Percentiles rank a stretch among this genome's conserved stretches.
phyloP scores from a whole-genome alignment of 1,140 invertebrate species.

The Lordiphosa mommai region DNA sequence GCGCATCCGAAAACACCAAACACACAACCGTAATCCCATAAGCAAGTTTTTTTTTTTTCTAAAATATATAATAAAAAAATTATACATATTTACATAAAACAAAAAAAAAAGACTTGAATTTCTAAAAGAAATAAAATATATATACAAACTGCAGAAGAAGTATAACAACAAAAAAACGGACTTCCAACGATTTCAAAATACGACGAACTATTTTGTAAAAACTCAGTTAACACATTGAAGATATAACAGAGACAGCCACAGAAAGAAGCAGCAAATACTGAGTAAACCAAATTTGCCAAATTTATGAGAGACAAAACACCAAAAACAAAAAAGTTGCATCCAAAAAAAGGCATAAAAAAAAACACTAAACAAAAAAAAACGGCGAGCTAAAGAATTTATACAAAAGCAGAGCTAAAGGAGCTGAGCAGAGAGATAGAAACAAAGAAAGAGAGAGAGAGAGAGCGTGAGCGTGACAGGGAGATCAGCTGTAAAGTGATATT shows the following conservation, averaged over 20 bases:
- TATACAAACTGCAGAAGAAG: slow-evolving; percentile 35
- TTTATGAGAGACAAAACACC: slow-evolving; percentile 16
- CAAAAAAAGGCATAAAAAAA: not conserved
- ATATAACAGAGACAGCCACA: slow-evolving; percentile 29
- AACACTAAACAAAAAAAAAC: slow-evolving; percentile 9
- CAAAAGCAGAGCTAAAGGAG: slow-evolving; percentile 1
- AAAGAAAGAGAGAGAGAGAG: slow-evolving; percentile 6
- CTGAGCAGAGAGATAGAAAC: slow-evolving; percentile 2
- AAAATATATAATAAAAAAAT: slow-evolving; percentile 16
- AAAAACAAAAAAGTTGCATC: slow-evolving; percentile 1
- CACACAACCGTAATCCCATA: slow-evolving; percentile 16
- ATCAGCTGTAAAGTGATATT: slow-evolving; percentile 68
- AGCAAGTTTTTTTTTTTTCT: slow-evolving; percentile 34
- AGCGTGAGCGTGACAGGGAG: slow-evolving; percentile 18
- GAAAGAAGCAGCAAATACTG: slow-evolving; percentile 22
- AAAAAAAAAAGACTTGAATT: slow-evolving; percentile 62
- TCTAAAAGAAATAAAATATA: slow-evolving; percentile 67
- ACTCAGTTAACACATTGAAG: slow-evolving; percentile 16
- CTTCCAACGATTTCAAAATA: slow-evolving; percentile 75
- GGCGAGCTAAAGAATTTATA: slow-evolving; percentile 65
- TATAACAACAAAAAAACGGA: slow-evolving; percentile 40
- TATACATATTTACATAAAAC: slow-evolving; percentile 53
- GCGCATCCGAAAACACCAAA: not conserved
- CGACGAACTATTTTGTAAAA: slow-evolving; percentile 70
- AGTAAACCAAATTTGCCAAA: slow-evolving; percentile 47